Percentiles rank a stretch among this genome's conserved stretches.
These are phyloP conservation scores for Bactericera cockerelli DNA, from an alignment of 1,140 invertebrate genomes.

Conservation along the genomic window DNA sequence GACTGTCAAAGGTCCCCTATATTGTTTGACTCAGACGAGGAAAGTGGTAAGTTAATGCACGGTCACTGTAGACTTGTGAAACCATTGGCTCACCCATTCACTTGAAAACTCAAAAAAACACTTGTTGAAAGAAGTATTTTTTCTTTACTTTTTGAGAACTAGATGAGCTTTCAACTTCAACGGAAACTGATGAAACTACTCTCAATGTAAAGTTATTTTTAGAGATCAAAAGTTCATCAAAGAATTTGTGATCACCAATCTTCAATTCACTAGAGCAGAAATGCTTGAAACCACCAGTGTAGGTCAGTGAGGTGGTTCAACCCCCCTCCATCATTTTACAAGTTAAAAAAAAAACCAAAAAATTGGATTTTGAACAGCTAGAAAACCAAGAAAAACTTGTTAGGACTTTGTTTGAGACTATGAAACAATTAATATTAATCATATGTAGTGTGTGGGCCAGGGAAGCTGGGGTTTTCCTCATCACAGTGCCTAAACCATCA, in stretches of 20 bases:
- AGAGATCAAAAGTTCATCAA: slow-evolving; percentile 12
- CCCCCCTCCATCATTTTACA: too few species aligned
- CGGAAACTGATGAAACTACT: neutral
- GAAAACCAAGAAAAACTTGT: too few species aligned
- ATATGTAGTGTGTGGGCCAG: too few species aligned
- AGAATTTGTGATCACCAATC: slow-evolving; percentile 33
- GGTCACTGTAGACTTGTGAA: neutral
- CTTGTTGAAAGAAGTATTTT: neutral
- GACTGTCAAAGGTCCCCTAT: neutral
- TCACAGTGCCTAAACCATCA: too few species aligned
- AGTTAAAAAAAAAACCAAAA: neutral
- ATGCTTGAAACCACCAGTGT: too few species aligned
- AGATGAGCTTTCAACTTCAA: too few species aligned
- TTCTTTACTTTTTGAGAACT: neutral
- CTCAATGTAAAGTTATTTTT: neutral
- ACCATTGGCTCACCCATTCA: too few species aligned
- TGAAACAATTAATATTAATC: too few species aligned
- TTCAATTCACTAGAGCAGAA: slow-evolving; percentile 40
- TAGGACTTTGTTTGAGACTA: too few species aligned
- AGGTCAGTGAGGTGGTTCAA: too few species aligned
- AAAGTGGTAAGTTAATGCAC: neutral
- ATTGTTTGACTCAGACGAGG: slow-evolving; percentile 4
- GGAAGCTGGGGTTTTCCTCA: too few species aligned
- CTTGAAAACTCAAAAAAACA: neutral
- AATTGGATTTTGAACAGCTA: too few species aligned